These are phyloP conservation scores for Heptranchias perlo DNA, from an alignment of 2,113 vertebrate genomes.

Conservation along the genomic window DNA sequence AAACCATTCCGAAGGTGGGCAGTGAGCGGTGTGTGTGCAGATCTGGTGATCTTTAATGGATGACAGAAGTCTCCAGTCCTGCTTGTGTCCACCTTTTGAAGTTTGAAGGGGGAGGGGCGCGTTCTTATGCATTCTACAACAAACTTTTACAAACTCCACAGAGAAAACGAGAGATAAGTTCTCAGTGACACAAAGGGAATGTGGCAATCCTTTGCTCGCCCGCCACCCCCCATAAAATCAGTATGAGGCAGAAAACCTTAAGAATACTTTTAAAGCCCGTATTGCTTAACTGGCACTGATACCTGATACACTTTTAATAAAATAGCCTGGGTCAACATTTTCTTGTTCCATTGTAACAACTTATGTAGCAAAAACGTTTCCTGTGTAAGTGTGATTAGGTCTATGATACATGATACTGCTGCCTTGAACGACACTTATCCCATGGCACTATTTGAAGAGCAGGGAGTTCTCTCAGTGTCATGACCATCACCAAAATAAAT, in stretches of 20 bases:
- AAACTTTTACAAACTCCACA: background rate
- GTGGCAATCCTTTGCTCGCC: too few species aligned
- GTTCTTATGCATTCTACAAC: background rate
- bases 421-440: background rate
- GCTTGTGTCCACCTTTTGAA: background rate
- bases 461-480: too few species aligned
- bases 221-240: background rate
- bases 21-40: background rate
- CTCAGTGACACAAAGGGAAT: background rate
- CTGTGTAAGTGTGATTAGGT: background rate
- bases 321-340: background rate
- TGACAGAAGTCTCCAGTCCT: background rate
- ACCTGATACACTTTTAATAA: background rate
- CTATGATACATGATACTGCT: background rate
- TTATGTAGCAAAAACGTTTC: background rate
- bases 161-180: background rate
- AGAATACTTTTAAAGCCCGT: background rate
- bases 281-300: background rate
- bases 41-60: background rate
- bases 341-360: background rate
- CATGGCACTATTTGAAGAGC: background rate
- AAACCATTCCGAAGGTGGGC: background rate
- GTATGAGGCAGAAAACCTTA: background rate
- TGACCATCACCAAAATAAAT: background rate
- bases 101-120: background rate